Evolutionary conservation across 1,140 invertebrate genomes (phyloP).

Genomic region (Apocrypta bakeri): DNA sequence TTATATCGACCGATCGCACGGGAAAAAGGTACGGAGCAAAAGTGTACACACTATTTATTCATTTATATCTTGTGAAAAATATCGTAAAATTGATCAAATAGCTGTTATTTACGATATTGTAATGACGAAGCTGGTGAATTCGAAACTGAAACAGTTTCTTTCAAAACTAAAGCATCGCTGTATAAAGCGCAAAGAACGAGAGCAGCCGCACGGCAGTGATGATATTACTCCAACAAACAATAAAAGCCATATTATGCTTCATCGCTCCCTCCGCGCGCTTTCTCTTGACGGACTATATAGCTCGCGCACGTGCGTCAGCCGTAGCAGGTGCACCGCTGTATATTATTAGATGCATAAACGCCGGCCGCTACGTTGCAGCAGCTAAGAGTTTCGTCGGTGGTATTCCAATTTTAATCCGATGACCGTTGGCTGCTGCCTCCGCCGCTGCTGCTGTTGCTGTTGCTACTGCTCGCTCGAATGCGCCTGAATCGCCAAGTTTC

Average conservation of each 20-base stretch:
- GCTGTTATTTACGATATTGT: too few relatives aligned
- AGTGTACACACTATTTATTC: too few relatives aligned
- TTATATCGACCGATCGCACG: too few relatives aligned
- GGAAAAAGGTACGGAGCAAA: too few relatives aligned
- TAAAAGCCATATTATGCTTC: conserved; percentile 19
- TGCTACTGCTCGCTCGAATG: background rate
- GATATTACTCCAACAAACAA: background rate
- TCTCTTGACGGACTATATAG: conserved; percentile 26
- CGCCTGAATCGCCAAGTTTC: background rate
- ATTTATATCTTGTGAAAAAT: too few relatives aligned
- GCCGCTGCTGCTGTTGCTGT: too few relatives aligned
- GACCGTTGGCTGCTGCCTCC: background rate
- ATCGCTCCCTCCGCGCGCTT: background rate
- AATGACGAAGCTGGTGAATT: too few relatives aligned
- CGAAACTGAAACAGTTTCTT: too few relatives aligned
- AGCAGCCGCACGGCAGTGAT: background rate
- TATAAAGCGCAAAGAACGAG: background rate
- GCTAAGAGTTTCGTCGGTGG: conserved; percentile 14
- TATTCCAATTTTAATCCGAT: conserved; percentile 44
- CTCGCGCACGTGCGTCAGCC: conserved; percentile 24
- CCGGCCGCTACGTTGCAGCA: conserved; percentile 4
- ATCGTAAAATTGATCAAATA: too few relatives aligned
- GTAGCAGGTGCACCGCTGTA: conserved; percentile 39
- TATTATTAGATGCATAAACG: conserved; percentile 48
- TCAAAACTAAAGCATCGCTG: too few relatives aligned